These are phyloP conservation scores for Rousettus leschenaultii DNA, from an alignment of 2,113 vertebrate genomes.

Conservation along the genomic window DNA sequence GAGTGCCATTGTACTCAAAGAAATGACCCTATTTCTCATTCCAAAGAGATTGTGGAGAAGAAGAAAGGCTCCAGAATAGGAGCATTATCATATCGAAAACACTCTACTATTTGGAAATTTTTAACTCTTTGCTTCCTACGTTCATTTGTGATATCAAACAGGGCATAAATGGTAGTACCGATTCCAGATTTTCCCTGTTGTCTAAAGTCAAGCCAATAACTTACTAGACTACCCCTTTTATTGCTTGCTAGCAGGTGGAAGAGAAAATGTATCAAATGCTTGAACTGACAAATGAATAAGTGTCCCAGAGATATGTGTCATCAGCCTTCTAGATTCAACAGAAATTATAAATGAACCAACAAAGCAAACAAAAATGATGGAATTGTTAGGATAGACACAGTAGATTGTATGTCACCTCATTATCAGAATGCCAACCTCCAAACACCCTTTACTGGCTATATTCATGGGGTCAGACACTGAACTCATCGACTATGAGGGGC, in stretches of 20 bases:
- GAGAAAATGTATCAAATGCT: not conserved
- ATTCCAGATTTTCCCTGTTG: not conserved
- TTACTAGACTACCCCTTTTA: not conserved
- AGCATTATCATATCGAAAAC: not conserved
- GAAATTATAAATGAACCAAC: constrained; percentile 18
- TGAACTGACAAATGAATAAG: not conserved
- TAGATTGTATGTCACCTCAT: not conserved
- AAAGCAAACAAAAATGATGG: not conserved
- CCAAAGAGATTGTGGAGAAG: not conserved
- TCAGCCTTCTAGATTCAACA: not conserved
- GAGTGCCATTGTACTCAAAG: not conserved
- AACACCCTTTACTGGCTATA: not conserved
- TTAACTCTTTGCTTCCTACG: not conserved
- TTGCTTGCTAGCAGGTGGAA: not conserved
- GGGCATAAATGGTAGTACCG: not conserved
- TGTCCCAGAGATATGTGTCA: not conserved
- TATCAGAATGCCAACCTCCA: not conserved
- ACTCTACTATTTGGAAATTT: not conserved
- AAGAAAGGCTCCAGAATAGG: not conserved
- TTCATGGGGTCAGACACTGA: not conserved
- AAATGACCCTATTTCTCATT: not conserved
- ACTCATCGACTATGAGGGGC: not conserved
- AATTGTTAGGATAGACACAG: not conserved
- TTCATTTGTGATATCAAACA: not conserved
- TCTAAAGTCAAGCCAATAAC: not conserved